These are phyloP conservation scores for Petaurus breviceps DNA, from an alignment of 2,113 vertebrate genomes.

Conservation along the genomic window DNA sequence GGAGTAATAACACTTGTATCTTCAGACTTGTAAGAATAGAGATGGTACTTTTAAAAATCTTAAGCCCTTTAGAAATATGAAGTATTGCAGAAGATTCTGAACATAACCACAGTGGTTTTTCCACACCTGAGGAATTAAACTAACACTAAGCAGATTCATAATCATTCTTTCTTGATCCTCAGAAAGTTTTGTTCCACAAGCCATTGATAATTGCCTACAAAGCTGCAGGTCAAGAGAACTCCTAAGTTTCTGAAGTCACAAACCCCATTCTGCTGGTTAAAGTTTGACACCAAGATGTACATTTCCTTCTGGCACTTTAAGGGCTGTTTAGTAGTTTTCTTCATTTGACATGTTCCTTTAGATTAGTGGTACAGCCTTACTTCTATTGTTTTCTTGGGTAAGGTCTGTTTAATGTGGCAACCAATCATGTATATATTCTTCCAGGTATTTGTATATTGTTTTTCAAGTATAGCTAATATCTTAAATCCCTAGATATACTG, in stretches of 20 bases:
- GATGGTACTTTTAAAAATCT: neutral
- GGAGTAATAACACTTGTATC: neutral
- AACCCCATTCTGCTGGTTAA: neutral
- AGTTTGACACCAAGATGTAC: neutral
- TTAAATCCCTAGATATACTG: no score
- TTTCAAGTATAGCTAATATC: neutral
- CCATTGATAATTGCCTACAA: neutral
- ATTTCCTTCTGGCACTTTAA: neutral
- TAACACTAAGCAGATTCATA: neutral
- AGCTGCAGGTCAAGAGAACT: neutral
- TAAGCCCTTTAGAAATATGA: neutral
- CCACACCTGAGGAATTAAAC: neutral
- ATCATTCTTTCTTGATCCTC: neutral
- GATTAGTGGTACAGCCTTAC: neutral
- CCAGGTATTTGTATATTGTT: neutral
- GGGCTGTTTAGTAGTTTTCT: neutral
- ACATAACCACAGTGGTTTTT: neutral
- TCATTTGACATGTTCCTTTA: neutral
- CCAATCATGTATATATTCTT: neutral
- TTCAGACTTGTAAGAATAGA: neutral
- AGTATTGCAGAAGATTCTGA: neutral
- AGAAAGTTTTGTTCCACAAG: neutral
- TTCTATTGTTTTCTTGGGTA: neutral
- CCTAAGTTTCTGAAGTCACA: neutral
- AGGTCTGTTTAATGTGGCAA: neutral